Percentiles rank a stretch among this genome's conserved stretches.
These are phyloP conservation scores for Chanos chanos DNA, from an alignment of 2,797 vertebrate species.

Conservation along the genomic window DNA sequence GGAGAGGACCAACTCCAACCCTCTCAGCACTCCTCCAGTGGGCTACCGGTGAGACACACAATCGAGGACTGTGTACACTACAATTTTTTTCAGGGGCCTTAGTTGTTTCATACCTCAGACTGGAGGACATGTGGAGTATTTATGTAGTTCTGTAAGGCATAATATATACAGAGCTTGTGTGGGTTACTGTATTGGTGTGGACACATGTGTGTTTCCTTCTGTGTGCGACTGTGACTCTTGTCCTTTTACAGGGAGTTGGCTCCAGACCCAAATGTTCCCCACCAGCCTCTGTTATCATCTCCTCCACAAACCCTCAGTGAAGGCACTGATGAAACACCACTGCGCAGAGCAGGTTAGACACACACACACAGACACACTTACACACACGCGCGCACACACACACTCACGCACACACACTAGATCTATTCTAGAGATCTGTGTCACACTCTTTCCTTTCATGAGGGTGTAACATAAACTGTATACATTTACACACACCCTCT, in stretches of 20 bases:
- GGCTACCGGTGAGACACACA: conserved; percentile 77
- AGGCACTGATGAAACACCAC: conserved; percentile 78
- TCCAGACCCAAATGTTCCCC: conserved; percentile 72
- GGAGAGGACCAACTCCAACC: conserved; percentile 77
- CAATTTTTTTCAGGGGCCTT: not conserved
- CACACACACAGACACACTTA: conserved; percentile 6
- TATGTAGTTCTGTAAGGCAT: too few species aligned
- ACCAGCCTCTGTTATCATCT: conserved; percentile 74
- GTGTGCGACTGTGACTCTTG: conserved; percentile 20
- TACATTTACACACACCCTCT: too few species aligned
- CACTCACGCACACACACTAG: conserved; percentile 22
- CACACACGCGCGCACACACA: conserved; percentile 2
- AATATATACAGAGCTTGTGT: not conserved
- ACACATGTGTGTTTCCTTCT: not conserved
- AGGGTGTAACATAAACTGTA: too few species aligned
- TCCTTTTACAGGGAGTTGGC: conserved; percentile 74
- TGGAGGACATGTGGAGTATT: too few species aligned
- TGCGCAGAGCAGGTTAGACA: conserved; percentile 84
- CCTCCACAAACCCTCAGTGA: conserved; percentile 69
- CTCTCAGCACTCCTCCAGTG: conserved; percentile 66
- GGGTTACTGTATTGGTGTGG: not conserved
- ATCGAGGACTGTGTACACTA: not conserved
- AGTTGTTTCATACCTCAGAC: not conserved
- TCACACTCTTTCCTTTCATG: too few species aligned
- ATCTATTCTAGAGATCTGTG: not conserved